Evolutionary conservation across 2,888 invertebrate species (phyloP).

Genomic region (Podabrus alpinus): DNA sequence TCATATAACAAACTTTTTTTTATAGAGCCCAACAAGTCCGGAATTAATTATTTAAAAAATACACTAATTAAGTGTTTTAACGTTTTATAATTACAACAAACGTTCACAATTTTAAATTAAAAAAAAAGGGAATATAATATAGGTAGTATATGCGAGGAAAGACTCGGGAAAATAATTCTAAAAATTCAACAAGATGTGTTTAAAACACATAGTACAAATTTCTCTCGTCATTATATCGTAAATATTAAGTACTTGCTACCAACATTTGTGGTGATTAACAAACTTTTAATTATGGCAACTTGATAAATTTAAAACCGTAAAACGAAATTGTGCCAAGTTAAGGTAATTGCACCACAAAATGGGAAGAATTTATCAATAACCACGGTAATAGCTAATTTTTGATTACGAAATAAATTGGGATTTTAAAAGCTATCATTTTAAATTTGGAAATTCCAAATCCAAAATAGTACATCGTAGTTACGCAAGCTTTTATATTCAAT

Average conservation of each 20-base stretch:
- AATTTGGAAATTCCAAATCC: too few species aligned
- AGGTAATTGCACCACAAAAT: background rate
- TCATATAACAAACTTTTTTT: slow-evolving; percentile 13
- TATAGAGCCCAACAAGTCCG: background rate
- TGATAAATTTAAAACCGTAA: background rate
- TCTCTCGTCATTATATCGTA: background rate
- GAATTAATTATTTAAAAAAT: background rate
- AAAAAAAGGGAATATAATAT: background rate
- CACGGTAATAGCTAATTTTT: background rate
- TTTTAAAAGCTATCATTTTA: too few species aligned
- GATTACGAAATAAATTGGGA: too few species aligned
- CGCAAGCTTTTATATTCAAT: background rate
- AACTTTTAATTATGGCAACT: background rate
- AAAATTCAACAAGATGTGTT: background rate
- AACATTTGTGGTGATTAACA: background rate
- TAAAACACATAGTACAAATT: background rate
- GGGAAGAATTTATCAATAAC: background rate
- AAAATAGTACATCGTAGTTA: too few species aligned
- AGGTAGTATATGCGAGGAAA: background rate
- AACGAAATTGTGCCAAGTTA: background rate
- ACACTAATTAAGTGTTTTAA: background rate
- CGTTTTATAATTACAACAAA: background rate
- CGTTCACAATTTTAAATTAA: background rate
- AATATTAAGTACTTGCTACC: background rate
- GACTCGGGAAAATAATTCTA: background rate